Conservation (phyloP, 1,140 invertebrate species). For the Heliconius hermathena region DNA sequence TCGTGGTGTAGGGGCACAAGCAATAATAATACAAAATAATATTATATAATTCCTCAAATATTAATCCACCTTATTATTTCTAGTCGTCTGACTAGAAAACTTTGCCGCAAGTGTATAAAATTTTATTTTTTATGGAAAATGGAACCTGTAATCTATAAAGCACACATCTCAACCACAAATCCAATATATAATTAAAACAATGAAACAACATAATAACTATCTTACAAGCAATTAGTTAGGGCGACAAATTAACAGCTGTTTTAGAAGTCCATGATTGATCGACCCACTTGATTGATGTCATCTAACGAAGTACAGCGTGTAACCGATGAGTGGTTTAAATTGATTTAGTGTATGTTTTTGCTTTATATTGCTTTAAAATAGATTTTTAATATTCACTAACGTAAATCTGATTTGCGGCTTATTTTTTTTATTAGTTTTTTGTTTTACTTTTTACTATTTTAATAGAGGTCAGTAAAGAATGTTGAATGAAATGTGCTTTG, state of each 20-base stretch:
- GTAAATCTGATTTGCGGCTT: background rate
- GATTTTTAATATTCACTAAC: background rate
- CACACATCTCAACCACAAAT: background rate
- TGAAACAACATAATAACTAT: slow-evolving; percentile 10
- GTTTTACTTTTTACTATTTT: no score
- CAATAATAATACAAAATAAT: no score
- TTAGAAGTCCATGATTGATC: slow-evolving; percentile 1
- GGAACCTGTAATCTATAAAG: no score
- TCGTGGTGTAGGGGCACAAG: no score
- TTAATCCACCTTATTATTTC: no score
- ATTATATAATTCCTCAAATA: no score
- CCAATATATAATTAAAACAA: background rate
- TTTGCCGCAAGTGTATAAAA: no score
- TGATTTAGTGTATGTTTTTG: background rate
- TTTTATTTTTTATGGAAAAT: no score
- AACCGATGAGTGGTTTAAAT: background rate
- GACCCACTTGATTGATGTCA: background rate
- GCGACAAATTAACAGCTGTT: slow-evolving; percentile 17
- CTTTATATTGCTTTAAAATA: background rate
- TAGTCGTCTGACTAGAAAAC: no score
- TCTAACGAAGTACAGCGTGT: slow-evolving; percentile 2
- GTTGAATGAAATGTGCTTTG: no score
- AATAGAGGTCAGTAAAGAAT: no score
- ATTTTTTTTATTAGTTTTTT: no score
- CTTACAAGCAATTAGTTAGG: slow-evolving; percentile 5